Base-by-base conservation (phyloP, 2,888 invertebrate genomes). In the Nomada lathburiana region DNA sequence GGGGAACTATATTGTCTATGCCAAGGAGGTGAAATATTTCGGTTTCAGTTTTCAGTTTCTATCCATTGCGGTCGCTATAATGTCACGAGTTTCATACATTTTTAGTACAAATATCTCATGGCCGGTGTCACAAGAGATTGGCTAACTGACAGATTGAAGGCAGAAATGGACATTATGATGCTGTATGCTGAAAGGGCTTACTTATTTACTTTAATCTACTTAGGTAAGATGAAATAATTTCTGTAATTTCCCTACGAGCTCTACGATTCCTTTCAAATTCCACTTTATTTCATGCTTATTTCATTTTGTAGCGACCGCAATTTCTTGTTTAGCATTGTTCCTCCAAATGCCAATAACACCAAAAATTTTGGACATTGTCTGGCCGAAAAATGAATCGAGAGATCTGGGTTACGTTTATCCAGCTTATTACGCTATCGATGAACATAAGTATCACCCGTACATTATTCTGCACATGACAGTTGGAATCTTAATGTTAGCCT, bases 361-460 rank as follows among this genome's bases (percentile, higher is more conserved):
- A 3, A 18, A 7, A 0, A 4, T 77, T 29, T 23, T 67, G 18
- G 77, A 77, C 47, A 29, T 72, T 2, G 0, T 77, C 18, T 9
- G 36, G 3, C 72, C 77, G 20, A 23, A 42, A 2, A 77, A 77
- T 18, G 53, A 47, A 10, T 62, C 77, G 2, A 57, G 72, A 2
- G 52, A 55, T 0, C 2, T 29, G 16, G 26, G n/a, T 4, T 23
- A 23, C 10, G 7, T 74, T 7, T 74, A n/a, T n/a, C 67, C 53
- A 16, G 55, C 55, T n/a, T 52, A 69, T 23, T 76, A 63, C 13
- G 26, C 20, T 13, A 0, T 60, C 11, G 64, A 79, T 10, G 42
- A 59, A 0, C 13, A 52, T 0, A 59, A 60, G 11, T 76, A 79
- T 20, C 26, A 52, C 16, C 52, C 29, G 0, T 55, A 11, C 9